Percentiles rank a stretch among this genome's conserved stretches.
phyloP scores from a whole-genome alignment of 1,140 invertebrate species.

The Cepaea nemoralis region DNA sequence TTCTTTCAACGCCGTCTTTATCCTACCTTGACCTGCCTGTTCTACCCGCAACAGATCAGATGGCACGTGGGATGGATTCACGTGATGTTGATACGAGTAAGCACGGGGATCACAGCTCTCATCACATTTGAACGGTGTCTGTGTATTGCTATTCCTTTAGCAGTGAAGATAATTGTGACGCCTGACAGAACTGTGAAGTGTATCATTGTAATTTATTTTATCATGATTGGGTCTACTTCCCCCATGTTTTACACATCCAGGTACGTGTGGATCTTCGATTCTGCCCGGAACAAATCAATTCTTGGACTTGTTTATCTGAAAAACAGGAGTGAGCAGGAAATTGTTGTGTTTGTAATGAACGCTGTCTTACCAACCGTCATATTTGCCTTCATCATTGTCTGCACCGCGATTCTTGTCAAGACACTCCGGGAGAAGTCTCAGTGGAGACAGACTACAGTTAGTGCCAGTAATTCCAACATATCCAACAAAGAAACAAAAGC shows the following conservation, averaged over 20 bases:
- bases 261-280: neutral
- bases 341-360: neutral
- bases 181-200: neutral
- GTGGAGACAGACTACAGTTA: neutral
- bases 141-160: neutral
- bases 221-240: neutral
- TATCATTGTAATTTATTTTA: neutral
- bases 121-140: constrained; percentile 24
- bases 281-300: neutral
- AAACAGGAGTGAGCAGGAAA: neutral
- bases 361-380: neutral
- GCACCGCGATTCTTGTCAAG: neutral
- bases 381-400: neutral
- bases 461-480: neutral
- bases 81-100: neutral
- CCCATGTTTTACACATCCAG: neutral
- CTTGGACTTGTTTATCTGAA: neutral
- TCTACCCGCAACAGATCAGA: neutral
- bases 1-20: neutral
- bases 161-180: neutral
- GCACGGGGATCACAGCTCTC: neutral
- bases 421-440: neutral
- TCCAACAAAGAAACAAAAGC: neutral
- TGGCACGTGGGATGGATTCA: constrained; percentile 3
- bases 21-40: neutral